A percentile compares a stretch with the other conserved stretches of the same genome.
phyloP scores from a whole-genome alignment of 2,888 invertebrate genomes.

The Panorpa germanica region DNA sequence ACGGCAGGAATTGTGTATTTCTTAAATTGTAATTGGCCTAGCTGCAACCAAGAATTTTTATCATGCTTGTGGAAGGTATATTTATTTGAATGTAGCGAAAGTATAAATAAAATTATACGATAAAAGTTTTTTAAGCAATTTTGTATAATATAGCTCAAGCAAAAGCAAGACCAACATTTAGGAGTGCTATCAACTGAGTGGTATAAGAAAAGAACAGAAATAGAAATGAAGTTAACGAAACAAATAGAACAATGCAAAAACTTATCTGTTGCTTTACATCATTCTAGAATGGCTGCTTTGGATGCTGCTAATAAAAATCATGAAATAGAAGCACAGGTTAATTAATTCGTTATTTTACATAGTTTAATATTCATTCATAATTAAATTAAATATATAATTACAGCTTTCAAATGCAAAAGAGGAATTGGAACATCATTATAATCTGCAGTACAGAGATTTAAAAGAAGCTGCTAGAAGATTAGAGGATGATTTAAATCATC shows the following conservation, averaged over 20 bases:
- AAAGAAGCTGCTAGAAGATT: constrained; percentile 34
- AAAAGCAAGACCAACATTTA: constrained; percentile 35
- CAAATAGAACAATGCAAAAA: constrained; percentile 40
- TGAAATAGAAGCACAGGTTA: too few relatives aligned
- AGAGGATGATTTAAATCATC: constrained; percentile 35
- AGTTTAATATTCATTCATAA: too few relatives aligned
- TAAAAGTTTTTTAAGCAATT: too few relatives aligned
- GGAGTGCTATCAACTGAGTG: constrained; percentile 34
- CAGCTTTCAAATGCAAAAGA: constrained; percentile 32
- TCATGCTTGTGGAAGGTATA: too few relatives aligned
- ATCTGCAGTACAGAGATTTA: constrained; percentile 33
- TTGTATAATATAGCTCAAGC: constrained; percentile 35
- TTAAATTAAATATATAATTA: constrained; percentile 1
- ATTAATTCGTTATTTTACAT: too few relatives aligned
- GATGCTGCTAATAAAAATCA: too few relatives aligned
- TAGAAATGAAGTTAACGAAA: constrained; percentile 33
- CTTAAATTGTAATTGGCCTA: too few relatives aligned
- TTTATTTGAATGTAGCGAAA: too few relatives aligned
- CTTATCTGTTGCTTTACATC: constrained; percentile 35
- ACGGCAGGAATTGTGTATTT: too few relatives aligned
- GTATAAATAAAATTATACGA: too few relatives aligned
- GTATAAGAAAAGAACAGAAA: constrained; percentile 29
- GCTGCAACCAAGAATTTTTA: too few relatives aligned
- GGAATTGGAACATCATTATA: constrained; percentile 36
- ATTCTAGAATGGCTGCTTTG: too few relatives aligned